These are phyloP conservation scores for Magallana ariakensis DNA, from an alignment of 1,140 invertebrate species.

Conservation along the genomic window DNA sequence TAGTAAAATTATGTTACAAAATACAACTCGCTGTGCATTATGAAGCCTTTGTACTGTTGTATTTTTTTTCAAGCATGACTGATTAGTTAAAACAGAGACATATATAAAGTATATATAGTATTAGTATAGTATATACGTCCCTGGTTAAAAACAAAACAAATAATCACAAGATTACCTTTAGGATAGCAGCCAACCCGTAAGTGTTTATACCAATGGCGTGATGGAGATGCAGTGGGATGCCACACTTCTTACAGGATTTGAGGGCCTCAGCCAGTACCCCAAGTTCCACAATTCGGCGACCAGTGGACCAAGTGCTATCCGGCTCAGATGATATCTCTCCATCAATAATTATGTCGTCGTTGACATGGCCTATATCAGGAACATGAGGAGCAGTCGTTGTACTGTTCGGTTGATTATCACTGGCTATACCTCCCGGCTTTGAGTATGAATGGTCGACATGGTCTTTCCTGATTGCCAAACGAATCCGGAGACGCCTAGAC, in stretches of 20 bases:
- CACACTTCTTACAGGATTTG: slow-evolving; percentile 18
- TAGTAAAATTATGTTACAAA: too few relatives aligned
- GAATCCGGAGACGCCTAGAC: background rate
- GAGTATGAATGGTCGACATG: too few relatives aligned
- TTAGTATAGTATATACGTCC: too few relatives aligned
- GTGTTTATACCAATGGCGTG: slow-evolving; percentile 7
- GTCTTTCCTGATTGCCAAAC: background rate
- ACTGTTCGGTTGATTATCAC: background rate
- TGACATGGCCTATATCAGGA: background rate
- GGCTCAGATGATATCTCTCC: background rate
- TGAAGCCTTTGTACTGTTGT: too few relatives aligned
- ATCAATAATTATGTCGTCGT: background rate
- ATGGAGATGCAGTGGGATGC: slow-evolving; percentile 10
- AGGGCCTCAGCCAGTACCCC: slow-evolving; percentile 38
- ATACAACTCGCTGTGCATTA: too few relatives aligned
- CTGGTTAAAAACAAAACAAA: too few relatives aligned
- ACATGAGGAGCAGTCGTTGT: background rate
- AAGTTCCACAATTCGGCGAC: slow-evolving; percentile 19
- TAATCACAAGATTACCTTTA: background rate
- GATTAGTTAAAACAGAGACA: too few relatives aligned
- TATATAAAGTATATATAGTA: too few relatives aligned
- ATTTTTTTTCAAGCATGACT: too few relatives aligned
- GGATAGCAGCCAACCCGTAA: background rate
- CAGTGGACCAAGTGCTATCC: slow-evolving; percentile 4
- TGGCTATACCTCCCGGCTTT: background rate